Base-by-base conservation (phyloP, 1,140 invertebrate genomes). In the Coptotermes formosanus region DNA sequence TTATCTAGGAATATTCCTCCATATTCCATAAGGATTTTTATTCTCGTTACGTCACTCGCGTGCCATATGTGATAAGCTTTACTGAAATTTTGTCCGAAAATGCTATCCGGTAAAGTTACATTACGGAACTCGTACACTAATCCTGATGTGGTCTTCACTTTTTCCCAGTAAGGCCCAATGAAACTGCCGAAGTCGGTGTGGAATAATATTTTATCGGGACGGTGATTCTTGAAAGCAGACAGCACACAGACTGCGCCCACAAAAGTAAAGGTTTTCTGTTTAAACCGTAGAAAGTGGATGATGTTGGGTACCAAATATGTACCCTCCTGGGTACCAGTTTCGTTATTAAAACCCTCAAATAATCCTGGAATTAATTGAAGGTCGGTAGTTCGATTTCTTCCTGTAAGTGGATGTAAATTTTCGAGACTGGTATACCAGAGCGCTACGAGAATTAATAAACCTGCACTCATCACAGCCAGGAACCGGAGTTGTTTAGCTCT, bases 1-100 rank as follows among this genome's bases (percentile, higher is more conserved):
- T 88, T 89, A 86, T 90, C 90, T 25, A 90, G 85, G 83, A 88
- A 90, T 55, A 90, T 90, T 4, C 90, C 90, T n/a, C 90, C 90
- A 55, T 88, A 88, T 82, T 87, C 83, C 88, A 88, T 89, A 16
- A 90, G 82, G 55, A 90, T 87, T 83, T 86, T 81, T 8, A 90
- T 84, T 32, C 90, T 85, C 6, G 88, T 87, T 19, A 90, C 87
- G 82, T 90, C 90, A 32, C 90, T 89, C 12, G 88, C 87, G 82
- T 90, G 90, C 85, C 88, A 89, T 12, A 90, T 23, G 8, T 82
- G 82, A 64, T 82, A 87, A 12, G n/a, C 48, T 85, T 87, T 44
- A 75, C 64, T 75, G 64, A 75, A 30, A n/a, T 75, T 75, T 14
- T 75, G 64, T 75, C 64, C 64, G n/a, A n/a, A 75, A n/a, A 75